Evolutionary conservation across 2,113 vertebrate species (phyloP).

Genomic region (Microtus richardsoni): DNA sequence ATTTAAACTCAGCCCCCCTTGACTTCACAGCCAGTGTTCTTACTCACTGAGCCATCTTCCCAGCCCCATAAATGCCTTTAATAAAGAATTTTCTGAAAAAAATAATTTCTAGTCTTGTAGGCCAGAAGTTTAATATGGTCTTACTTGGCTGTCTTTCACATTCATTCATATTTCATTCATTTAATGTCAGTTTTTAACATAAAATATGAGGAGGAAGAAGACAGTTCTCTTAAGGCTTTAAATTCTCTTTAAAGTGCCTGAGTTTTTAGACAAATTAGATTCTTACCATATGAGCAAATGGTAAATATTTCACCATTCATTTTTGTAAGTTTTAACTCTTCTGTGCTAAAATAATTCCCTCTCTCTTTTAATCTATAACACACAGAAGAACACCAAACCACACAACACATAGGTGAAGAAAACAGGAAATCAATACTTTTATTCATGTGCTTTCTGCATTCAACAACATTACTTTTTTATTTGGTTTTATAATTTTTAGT

Average conservation of each 20-base stretch:
- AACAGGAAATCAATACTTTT: constrained; percentile 55
- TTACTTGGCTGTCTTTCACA: constrained; percentile 19
- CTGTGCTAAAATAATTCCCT: constrained; percentile 42
- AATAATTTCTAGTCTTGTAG: neutral
- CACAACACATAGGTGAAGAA: constrained; percentile 12
- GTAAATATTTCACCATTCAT: constrained; percentile 40
- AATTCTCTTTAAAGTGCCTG: constrained; percentile 35
- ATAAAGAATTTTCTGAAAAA: constrained; percentile 35
- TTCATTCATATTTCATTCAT: constrained; percentile 42
- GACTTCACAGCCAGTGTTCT: neutral
- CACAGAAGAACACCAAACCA: constrained; percentile 36
- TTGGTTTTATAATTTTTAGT: neutral
- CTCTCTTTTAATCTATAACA: constrained; percentile 41
- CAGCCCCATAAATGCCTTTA: neutral
- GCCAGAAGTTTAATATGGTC: constrained; percentile 45
- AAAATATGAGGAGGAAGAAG: neutral
- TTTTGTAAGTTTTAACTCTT: constrained; percentile 28
- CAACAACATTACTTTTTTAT: neutral
- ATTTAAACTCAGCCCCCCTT: neutral
- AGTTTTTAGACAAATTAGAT: constrained; percentile 53
- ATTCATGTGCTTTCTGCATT: constrained; percentile 40
- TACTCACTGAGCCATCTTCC: neutral
- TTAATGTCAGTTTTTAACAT: constrained; percentile 45
- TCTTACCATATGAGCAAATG: constrained; percentile 25
- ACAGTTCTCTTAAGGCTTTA: constrained; percentile 9